Percentiles rank a stretch among this genome's conserved stretches.
phyloP scores from a whole-genome alignment of 2,888 invertebrate genomes.

The Pandemis cinnamomeana region DNA sequence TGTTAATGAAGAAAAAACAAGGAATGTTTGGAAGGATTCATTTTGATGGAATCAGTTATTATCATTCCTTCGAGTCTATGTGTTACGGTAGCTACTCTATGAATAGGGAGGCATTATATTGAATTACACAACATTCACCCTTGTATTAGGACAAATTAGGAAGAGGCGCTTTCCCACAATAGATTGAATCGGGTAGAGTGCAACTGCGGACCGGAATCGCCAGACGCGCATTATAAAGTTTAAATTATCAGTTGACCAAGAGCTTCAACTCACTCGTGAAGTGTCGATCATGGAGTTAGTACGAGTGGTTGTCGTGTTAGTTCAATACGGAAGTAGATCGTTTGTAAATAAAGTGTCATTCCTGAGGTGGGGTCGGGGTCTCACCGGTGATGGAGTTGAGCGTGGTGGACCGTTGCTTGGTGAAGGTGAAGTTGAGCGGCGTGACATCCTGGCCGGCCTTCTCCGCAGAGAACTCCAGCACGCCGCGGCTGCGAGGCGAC shows the following conservation, averaged over 20 bases:
- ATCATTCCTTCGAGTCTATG: constrained; percentile 24
- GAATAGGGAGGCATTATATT: constrained; percentile 25
- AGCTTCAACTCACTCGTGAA: background rate
- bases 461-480: constrained; percentile 93
- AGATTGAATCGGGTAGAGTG: background rate
- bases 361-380: constrained; percentile 27
- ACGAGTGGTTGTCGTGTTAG: constrained; percentile 12
- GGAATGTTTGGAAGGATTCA: constrained; percentile 8
- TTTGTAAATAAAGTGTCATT: constrained; percentile 25
- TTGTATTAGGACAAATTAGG: constrained; percentile 2
- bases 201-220: background rate
- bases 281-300: background rate
- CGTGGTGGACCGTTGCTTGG: constrained; percentile 88
- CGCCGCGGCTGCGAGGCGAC: constrained; percentile 86
- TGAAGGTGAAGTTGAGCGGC: constrained; percentile 92
- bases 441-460: constrained; percentile 95
- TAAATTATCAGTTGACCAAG: background rate
- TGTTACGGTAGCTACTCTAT: constrained; percentile 32
- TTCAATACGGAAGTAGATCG: constrained; percentile 25
- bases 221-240: background rate
- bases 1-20: constrained; percentile 9
- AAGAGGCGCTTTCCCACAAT: background rate
- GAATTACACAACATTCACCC: constrained; percentile 21
- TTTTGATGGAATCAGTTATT: constrained; percentile 19
- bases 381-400: constrained; percentile 91